A percentile compares a stretch with the other conserved stretches of the same genome.
phyloP scores from a whole-genome alignment of 2,888 invertebrate species.

The Parthenolecanium corni region DNA sequence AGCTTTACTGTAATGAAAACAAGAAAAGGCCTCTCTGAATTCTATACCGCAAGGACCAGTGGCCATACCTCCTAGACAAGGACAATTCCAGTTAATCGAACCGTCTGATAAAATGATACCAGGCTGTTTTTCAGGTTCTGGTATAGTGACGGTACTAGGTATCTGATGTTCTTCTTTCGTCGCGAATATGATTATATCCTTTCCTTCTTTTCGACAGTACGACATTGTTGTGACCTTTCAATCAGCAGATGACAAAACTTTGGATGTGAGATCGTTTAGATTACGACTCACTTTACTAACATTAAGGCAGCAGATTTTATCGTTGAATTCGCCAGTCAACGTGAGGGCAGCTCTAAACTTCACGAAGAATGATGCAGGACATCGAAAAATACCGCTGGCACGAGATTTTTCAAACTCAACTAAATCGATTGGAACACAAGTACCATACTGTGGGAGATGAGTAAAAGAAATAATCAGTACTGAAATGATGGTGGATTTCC shows the following conservation, averaged over 20 bases:
- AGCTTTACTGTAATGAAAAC: slow-evolving; percentile 80
- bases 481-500: not conserved
- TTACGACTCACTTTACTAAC: slow-evolving; percentile 45
- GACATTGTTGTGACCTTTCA: slow-evolving; percentile 33
- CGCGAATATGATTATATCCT: slow-evolving; percentile 74
- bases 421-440: slow-evolving; percentile 45
- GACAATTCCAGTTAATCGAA: slow-evolving; percentile 92
- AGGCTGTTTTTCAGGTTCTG: slow-evolving; percentile 60
- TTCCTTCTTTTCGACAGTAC: slow-evolving; percentile 44
- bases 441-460: slow-evolving; percentile 37
- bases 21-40: slow-evolving; percentile 87
- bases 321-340: slow-evolving; percentile 43
- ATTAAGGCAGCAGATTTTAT: slow-evolving; percentile 43
- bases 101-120: slow-evolving; percentile 76
- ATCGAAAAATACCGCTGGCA: slow-evolving; percentile 46
- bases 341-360: slow-evolving; percentile 49
- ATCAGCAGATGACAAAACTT: slow-evolving; percentile 26
- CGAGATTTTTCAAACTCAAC: slow-evolving; percentile 44
- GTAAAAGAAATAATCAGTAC: slow-evolving; percentile 2
- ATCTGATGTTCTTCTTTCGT: slow-evolving; percentile 62
- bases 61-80: slow-evolving; percentile 94
- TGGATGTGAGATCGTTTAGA: slow-evolving; percentile 36
- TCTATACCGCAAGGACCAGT: slow-evolving; percentile 89
- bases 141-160: slow-evolving; percentile 58
- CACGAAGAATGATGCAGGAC: slow-evolving; percentile 44